Evolutionary conservation across 2,888 invertebrate genomes (phyloP).

Genomic region (Cybosia mesomella): DNA sequence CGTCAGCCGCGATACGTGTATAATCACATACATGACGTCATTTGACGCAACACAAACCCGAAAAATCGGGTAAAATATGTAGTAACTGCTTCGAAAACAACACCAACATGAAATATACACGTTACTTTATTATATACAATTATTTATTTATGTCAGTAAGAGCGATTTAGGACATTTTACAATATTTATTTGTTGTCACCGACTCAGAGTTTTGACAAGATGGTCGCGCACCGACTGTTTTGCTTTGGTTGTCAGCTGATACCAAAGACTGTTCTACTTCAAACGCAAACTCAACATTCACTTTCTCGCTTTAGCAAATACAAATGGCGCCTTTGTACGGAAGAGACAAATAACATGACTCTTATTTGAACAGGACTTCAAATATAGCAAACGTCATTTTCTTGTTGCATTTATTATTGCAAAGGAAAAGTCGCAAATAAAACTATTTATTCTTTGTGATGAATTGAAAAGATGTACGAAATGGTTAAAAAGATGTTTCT

Average conservation of each 20-base stretch:
- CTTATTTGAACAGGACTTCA: constrained; percentile 68
- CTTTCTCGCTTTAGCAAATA: constrained; percentile 59
- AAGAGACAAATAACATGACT: constrained; percentile 66
- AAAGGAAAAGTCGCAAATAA: constrained; percentile 71
- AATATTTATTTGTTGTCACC: constrained; percentile 86
- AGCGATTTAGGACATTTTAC: constrained; percentile 84
- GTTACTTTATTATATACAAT: constrained; percentile 78
- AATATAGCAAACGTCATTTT: constrained; percentile 79
- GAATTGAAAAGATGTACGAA: constrained; percentile 74
- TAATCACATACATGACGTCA: constrained; percentile 87
- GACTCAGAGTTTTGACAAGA: constrained; percentile 87
- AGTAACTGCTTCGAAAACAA: constrained; percentile 75
- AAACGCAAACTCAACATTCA: constrained; percentile 59
- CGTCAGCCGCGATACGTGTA: constrained; percentile 85
- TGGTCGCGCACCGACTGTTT: constrained; percentile 88
- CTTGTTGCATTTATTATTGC: constrained; percentile 79
- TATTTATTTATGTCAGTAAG: constrained; percentile 80
- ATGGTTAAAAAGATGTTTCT: constrained; percentile 67
- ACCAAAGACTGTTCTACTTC: constrained; percentile 78
- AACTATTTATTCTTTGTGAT: constrained; percentile 65
- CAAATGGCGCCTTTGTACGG: constrained; percentile 15
- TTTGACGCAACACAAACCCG: constrained; percentile 85
- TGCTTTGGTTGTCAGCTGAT: constrained; percentile 88
- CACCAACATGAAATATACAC: constrained; percentile 78
- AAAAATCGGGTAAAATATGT: constrained; percentile 85